Base-by-base conservation (phyloP, 2,113 vertebrate genomes). In the Microtus pennsylvanicus region DNA sequence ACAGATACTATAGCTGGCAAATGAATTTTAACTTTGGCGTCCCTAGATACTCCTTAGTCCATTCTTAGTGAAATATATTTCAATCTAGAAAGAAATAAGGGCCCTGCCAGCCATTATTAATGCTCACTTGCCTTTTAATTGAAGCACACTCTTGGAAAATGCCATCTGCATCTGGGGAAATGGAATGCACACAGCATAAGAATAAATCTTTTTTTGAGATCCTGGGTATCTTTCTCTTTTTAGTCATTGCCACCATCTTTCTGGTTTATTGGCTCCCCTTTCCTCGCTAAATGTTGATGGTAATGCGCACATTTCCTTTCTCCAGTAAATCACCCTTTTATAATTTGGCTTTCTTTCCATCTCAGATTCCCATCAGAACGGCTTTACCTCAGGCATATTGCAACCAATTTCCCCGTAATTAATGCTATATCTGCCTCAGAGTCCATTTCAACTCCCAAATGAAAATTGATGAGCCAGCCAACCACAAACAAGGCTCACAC, bases 391-490 rank as follows among this genome's bases (percentile, higher is more conserved):
- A 8, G 98, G 95, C 97, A 97, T 97, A 98, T 96, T 98, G 97
- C 89, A 52, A 91, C 95, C 96, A 96, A 97, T 98, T 98, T 98
- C 93, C 90, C 96, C 63, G 3, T 98, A 98, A 98, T 98, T 98
- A 98, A 98, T 98, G 98, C 94, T 93, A 97, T 97, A 98, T 95
- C 98, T 87, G 97, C 91, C 92, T 97, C 82, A 95, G 97, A 98
- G 97, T 97, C 97, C 95, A 95, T 97, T 98, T 98, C 94, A 96
- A 89, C 83, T 98, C 97, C 96, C 98, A 97, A 94, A 98, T 74
- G 95, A 98, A 98, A 98, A 98, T 93, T 98, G 97, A 98, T 98
- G 97, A 97, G 89, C 96, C 98, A 98, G 94, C 96, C 96, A 98
- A 87, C 90, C 85, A 21, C 96, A 97, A 96, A 97, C 93, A 97